Evolutionary conservation across 2,113 vertebrate species (phyloP).

Genomic region (Heptranchias perlo): DNA sequence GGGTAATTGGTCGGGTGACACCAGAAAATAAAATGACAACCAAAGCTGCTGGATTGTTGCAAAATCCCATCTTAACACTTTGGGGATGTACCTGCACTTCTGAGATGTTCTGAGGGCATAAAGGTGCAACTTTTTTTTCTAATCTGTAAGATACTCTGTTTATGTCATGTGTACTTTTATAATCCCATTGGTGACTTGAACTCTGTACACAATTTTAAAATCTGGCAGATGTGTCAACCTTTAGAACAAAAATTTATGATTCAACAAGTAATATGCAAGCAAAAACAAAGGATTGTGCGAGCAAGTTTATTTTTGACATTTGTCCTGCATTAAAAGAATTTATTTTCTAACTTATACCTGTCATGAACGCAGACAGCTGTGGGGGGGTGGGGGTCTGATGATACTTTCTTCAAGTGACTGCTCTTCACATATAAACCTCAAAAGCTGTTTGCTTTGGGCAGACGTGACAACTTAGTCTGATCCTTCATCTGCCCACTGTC

Average conservation of each 20-base stretch:
- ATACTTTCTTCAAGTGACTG: not conserved
- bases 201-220: not conserved
- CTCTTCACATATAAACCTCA: not conserved
- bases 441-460: not conserved
- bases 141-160: too few relatives aligned
- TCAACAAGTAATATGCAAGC: not conserved
- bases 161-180: too few relatives aligned
- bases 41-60: not conserved
- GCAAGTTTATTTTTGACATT: not conserved
- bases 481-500: not conserved
- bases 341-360: not conserved
- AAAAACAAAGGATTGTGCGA: not conserved
- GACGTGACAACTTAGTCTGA: not conserved
- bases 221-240: too few relatives aligned
- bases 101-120: too few relatives aligned
- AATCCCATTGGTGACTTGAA: too few relatives aligned
- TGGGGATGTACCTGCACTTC: too few relatives aligned
- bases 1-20: not conserved
- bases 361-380: not conserved
- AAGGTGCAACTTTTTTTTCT: too few relatives aligned
- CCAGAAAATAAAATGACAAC: not conserved
- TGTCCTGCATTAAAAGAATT: not conserved
- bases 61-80: not conserved
- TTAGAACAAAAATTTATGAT: not conserved
- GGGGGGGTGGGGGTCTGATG: not conserved